Base-by-base conservation (phyloP, 2,113 vertebrate species). In the Phoxinus phoxinus region DNA sequence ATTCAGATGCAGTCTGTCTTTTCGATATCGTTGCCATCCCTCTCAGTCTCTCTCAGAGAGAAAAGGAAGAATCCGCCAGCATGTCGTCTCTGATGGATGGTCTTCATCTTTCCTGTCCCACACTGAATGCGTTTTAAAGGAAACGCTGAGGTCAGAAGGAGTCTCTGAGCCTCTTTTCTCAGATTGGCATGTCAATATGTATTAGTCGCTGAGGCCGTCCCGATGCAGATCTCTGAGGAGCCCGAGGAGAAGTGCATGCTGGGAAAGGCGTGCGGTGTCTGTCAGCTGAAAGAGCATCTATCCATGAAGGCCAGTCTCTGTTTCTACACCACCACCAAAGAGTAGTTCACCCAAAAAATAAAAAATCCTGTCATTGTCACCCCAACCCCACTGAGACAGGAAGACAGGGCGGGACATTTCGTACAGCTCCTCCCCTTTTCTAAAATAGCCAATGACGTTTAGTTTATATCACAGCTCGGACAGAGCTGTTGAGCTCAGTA, bases 121-220 rank as follows among this genome's bases (percentile, higher is more conserved):
- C 23, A 32, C 75, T 53, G 51, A 67, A 37, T 41, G 59, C 6
- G 3, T 53, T 61, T 75, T 30, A 63, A 84, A 84, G 21, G 63
- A 80, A 71, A 72, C 53, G 32, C 27, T 56, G 84, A 32, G 75
- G 32, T 79, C 69, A 27, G 63, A 7, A 13, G 46, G 3, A 37
- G 32, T 10, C 61, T 23, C 30, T 12, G 15, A 67, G 61, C 48
- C 35, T 65, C 30, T 63, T 30, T 67, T 44, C 32, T 67, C n/a
- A 41, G 74, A 71, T 27, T 85, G 73, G 46, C 61, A 78, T 67
- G 84, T 85, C 74, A 78, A 78, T 78, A 85, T 69, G 1, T 35
- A 85, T 69, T 51, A 69, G 84, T 27, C 2, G 15, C 41, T 56
- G 41, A 32, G 35, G 27, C 21, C 46, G 30, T 61, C 74, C 75